Evolutionary conservation across 2,113 vertebrate species (phyloP).

Genomic region (Percina caprodes): DNA sequence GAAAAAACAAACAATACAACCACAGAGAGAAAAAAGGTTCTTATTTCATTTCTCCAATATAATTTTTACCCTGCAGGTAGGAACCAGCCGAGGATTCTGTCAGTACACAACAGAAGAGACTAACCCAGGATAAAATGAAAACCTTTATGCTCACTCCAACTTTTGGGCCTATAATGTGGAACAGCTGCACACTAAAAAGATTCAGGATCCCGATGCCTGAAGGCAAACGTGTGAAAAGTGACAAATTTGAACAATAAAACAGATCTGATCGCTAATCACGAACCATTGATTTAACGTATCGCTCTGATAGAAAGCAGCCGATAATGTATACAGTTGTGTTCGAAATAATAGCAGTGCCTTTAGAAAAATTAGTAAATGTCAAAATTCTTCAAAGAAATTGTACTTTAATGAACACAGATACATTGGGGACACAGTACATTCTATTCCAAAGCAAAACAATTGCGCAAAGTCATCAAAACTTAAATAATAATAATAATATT

Average conservation of each 20-base stretch:
- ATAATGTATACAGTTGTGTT: too few relatives aligned
- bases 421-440: too few relatives aligned
- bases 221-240: conserved; percentile 54
- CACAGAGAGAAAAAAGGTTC: conserved; percentile 15
- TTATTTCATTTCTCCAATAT: conserved; percentile 38
- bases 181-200: conserved; percentile 56
- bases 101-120: conserved; percentile 40
- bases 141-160: conserved; percentile 48
- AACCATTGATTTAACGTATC: conserved; percentile 19
- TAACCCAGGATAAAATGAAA: conserved; percentile 54
- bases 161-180: conserved; percentile 41
- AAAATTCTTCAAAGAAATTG: too few relatives aligned
- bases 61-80: conserved; percentile 62
- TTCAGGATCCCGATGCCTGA: conserved; percentile 39
- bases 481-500: too few relatives aligned
- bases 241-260: conserved; percentile 44
- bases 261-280: conserved; percentile 40
- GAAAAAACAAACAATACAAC: background rate
- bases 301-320: conserved; percentile 9
- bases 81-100: conserved; percentile 37
- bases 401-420: too few relatives aligned
- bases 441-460: too few relatives aligned
- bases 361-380: too few relatives aligned
- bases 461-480: too few relatives aligned
- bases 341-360: too few relatives aligned